Evolutionary conservation across 2,113 vertebrate species (phyloP).

Genomic region (Carassius auratus): DNA sequence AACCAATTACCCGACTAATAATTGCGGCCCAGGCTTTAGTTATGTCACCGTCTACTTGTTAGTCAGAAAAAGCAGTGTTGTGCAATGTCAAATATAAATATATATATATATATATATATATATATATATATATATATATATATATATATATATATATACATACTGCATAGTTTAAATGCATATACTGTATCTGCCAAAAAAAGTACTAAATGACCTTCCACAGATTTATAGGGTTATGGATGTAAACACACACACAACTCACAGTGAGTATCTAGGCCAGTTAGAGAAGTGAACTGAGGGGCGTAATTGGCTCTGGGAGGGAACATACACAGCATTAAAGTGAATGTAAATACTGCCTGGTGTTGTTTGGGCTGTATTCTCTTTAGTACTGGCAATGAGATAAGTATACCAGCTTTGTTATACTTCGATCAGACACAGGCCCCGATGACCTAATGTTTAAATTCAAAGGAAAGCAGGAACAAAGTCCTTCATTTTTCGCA

Average conservation of each 20-base stretch:
- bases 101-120: too few relatives aligned
- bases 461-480: constrained; percentile 39
- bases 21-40: background rate
- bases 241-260: background rate
- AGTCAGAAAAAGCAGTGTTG: background rate
- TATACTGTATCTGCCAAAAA: background rate
- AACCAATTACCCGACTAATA: background rate
- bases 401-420: constrained; percentile 64
- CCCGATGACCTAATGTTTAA: constrained; percentile 9
- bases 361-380: constrained; percentile 64
- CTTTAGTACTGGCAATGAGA: constrained; percentile 56
- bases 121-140: background rate
- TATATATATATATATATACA: background rate
- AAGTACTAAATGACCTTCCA: background rate
- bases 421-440: constrained; percentile 60
- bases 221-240: background rate
- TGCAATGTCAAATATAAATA: too few relatives aligned
- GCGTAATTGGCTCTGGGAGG: constrained; percentile 59
- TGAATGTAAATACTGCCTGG: constrained; percentile 56
- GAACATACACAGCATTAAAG: constrained; percentile 65
- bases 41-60: background rate
- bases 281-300: background rate
- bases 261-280: background rate
- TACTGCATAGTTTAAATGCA: background rate
- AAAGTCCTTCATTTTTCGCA: constrained; percentile 36